Conservation (phyloP, 2,797 vertebrate species). For the Cyprinodon diabolis region DNA sequence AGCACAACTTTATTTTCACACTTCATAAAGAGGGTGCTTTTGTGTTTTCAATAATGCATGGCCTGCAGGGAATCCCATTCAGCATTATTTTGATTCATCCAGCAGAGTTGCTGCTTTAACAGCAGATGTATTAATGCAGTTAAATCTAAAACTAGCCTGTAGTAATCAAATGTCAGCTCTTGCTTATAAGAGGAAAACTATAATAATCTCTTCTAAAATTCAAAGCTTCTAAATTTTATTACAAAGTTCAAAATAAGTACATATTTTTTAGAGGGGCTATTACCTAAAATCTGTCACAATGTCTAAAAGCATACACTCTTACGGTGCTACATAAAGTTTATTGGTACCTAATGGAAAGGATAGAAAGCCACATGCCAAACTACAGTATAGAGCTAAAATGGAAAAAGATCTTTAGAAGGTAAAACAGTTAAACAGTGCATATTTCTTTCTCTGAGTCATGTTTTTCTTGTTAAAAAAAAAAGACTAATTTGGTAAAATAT, state of each 20-base stretch:
- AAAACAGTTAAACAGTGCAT: slow-evolving; percentile 5
- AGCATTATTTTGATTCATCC: slow-evolving; percentile 71
- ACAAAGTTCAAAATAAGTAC: slow-evolving; percentile 45
- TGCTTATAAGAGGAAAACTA: slow-evolving; percentile 67
- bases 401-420: slow-evolving; percentile 13
- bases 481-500: background rate
- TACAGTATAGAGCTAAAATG: slow-evolving; percentile 9
- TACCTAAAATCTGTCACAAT: slow-evolving; percentile 16
- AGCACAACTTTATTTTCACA: slow-evolving; percentile 77
- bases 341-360: slow-evolving; percentile 4
- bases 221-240: slow-evolving; percentile 37
- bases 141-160: slow-evolving; percentile 66
- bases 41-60: slow-evolving; percentile 79
- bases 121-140: slow-evolving; percentile 75
- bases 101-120: slow-evolving; percentile 68
- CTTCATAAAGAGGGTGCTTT: slow-evolving; percentile 76
- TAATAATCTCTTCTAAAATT: slow-evolving; percentile 44
- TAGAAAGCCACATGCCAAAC: slow-evolving; percentile 13
- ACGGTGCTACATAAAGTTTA: background rate
- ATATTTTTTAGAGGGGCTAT: slow-evolving; percentile 33
- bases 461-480: background rate
- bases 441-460: background rate
- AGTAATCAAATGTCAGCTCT: slow-evolving; percentile 67
- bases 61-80: slow-evolving; percentile 67
- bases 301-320: slow-evolving; percentile 14